phyloP scores from a whole-genome alignment of 2,888 invertebrate genomes.

The Drosophila mimetica region DNA sequence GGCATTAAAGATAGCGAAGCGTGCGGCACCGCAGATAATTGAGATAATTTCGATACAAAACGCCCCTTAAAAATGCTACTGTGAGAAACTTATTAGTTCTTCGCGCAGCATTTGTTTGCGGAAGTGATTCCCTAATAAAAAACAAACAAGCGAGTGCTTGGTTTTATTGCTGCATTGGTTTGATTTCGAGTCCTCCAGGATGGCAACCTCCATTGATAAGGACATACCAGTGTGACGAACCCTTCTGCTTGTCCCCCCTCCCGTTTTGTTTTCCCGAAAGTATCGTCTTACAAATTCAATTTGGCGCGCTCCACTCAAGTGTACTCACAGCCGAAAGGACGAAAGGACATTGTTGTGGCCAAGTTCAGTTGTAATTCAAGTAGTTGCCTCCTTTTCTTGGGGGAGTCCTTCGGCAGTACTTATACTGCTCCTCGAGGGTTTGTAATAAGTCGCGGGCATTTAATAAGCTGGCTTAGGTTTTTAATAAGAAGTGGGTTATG shows the following conservation, averaged over 20 bases:
- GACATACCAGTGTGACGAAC: conserved; percentile 38
- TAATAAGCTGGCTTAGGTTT: conserved; percentile 79
- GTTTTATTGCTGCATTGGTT: conserved; percentile 66
- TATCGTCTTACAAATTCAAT: conserved; percentile 81
- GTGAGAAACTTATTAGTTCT: conserved; percentile 47
- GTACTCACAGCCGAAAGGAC: conserved; percentile 65
- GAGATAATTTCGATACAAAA: conserved; percentile 39
- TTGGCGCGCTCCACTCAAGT: conserved; percentile 82
- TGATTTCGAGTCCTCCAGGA: conserved; percentile 34
- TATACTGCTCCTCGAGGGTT: conserved; percentile 35
- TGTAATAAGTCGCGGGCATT: conserved; percentile 56
- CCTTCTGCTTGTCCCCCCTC: conserved; percentile 47
- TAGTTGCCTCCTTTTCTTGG: conserved; percentile 54
- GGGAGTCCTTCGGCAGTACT: conserved; percentile 49
- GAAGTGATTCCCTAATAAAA: conserved; percentile 73
- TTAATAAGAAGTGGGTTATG: conserved; percentile 71
- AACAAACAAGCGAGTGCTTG: conserved; percentile 38
- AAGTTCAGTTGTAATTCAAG: conserved; percentile 78
- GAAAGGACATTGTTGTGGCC: conserved; percentile 61
- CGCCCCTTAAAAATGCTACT: conserved; percentile 19
- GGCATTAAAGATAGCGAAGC: conserved; percentile 57
- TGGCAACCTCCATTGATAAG: conserved; percentile 52
- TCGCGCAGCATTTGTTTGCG: conserved; percentile 63
- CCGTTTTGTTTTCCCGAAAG: conserved; percentile 45
- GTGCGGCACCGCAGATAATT: conserved; percentile 59